A percentile compares a stretch with the other conserved stretches of the same genome.
Conservation (phyloP, 2,797 vertebrate species). For the Diceros bicornis region DNA sequence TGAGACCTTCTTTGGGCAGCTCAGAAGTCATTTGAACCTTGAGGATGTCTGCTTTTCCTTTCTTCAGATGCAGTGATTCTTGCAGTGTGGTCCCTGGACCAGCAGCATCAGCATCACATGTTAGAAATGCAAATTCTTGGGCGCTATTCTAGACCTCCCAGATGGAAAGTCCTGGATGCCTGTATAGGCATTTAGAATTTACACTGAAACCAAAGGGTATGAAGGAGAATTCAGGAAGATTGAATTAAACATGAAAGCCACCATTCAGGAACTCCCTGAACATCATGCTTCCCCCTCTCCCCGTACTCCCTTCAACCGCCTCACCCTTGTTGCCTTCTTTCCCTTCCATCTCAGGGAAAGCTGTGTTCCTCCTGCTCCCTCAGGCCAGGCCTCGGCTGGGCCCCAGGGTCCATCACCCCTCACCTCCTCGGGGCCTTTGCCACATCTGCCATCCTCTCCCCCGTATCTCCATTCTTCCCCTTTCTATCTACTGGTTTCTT, state of each 20-base stretch:
- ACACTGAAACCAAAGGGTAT: neutral
- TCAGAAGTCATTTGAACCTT: neutral
- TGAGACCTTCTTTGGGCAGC: neutral
- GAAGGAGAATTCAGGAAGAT: neutral
- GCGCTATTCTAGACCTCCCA: neutral
- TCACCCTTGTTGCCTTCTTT: neutral
- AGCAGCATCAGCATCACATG: neutral
- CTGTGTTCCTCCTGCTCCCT: neutral
- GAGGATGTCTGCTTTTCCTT: neutral
- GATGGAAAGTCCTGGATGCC: neutral
- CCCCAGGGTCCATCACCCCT: neutral
- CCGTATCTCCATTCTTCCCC: neutral
- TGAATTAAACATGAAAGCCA: neutral
- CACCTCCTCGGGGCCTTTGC: neutral
- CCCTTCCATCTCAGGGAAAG: neutral
- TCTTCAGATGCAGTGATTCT: neutral
- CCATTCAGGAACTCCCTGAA: neutral
- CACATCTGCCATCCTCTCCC: neutral
- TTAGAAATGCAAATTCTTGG: neutral
- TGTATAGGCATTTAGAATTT: neutral
- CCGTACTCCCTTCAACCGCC: fast-evolving
- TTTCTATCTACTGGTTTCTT: neutral
- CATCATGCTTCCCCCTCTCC: fast-evolving
- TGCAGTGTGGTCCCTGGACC: neutral
- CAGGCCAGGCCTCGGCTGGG: neutral